A percentile compares a stretch with the other conserved stretches of the same genome.
Conservation (phyloP, 2,113 vertebrate genomes). For the Danionella cerebrum region DNA sequence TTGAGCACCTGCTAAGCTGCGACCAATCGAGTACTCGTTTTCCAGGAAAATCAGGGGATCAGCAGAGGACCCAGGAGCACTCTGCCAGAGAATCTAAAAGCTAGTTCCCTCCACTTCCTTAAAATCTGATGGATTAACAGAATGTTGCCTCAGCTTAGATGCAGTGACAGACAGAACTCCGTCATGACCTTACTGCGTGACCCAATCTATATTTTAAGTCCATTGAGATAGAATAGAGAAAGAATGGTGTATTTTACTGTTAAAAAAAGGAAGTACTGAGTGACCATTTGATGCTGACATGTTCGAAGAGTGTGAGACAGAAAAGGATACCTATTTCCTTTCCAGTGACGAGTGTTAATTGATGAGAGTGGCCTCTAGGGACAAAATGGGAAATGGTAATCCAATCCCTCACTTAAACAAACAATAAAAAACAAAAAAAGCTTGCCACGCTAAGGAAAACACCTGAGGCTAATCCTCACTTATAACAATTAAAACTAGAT, state of each 20-base stretch:
- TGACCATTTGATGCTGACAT: neutral
- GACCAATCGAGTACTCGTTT: no score
- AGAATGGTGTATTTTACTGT: neutral
- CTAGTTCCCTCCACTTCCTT: neutral
- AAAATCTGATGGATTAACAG: constrained; percentile 21
- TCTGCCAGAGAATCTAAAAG: neutral
- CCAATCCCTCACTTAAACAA: neutral
- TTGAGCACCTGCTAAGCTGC: no score
- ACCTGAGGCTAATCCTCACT: no score
- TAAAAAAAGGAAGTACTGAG: neutral
- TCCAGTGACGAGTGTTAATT: neutral
- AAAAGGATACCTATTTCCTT: neutral
- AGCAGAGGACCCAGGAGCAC: neutral
- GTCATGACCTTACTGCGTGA: constrained; percentile 15
- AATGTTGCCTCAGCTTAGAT: constrained; percentile 18
- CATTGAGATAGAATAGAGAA: neutral
- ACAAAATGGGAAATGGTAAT: neutral
- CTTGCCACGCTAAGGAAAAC: no score
- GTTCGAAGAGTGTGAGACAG: neutral
- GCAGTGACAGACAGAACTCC: neutral
- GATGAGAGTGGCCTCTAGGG: neutral
- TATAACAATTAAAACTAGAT: no score
- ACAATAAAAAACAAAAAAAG: constrained; percentile 2
- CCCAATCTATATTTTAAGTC: neutral
- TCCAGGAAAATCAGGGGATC: constrained; percentile 23